Conservation (phyloP, 1,140 invertebrate genomes). For the Cardiocondyla obscurior region DNA sequence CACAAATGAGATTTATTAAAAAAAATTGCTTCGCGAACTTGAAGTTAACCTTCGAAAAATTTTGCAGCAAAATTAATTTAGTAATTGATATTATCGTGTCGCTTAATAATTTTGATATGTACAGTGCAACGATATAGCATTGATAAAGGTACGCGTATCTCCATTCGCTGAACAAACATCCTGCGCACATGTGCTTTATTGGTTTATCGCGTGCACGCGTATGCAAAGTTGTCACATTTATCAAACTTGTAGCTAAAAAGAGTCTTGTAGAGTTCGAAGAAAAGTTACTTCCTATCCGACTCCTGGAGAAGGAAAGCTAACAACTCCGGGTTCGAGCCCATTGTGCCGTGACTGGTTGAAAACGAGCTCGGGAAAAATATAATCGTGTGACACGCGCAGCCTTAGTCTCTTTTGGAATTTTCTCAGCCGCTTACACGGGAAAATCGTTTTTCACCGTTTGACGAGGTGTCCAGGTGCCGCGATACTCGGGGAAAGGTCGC, state of each 20-base stretch:
- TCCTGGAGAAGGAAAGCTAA: slow-evolving; percentile 65
- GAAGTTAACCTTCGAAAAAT: neutral
- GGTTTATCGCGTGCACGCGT: neutral
- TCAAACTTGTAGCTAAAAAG: slow-evolving; percentile 63
- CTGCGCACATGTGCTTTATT: neutral
- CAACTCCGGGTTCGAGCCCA: slow-evolving; percentile 67
- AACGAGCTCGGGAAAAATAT: slow-evolving; percentile 70
- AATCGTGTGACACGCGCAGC: neutral
- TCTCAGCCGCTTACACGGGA: neutral
- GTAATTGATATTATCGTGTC: slow-evolving; percentile 60
- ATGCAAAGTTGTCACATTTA: slow-evolving; percentile 5
- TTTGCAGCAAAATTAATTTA: no score
- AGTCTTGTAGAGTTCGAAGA: slow-evolving; percentile 66
- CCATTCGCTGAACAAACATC: neutral
- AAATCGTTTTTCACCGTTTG: slow-evolving; percentile 6
- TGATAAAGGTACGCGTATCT: slow-evolving; percentile 78
- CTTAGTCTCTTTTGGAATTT: slow-evolving; percentile 12
- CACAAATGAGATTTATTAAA: neutral
- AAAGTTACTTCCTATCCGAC: slow-evolving; percentile 71
- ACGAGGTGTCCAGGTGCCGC: neutral
- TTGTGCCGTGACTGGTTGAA: slow-evolving; percentile 85
- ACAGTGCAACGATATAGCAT: slow-evolving; percentile 83
- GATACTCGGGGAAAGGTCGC: neutral
- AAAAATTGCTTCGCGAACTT: neutral
- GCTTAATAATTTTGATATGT: slow-evolving; percentile 70